Base-by-base conservation (phyloP, 1,140 invertebrate species). In the Solenopsis invicta region DNA sequence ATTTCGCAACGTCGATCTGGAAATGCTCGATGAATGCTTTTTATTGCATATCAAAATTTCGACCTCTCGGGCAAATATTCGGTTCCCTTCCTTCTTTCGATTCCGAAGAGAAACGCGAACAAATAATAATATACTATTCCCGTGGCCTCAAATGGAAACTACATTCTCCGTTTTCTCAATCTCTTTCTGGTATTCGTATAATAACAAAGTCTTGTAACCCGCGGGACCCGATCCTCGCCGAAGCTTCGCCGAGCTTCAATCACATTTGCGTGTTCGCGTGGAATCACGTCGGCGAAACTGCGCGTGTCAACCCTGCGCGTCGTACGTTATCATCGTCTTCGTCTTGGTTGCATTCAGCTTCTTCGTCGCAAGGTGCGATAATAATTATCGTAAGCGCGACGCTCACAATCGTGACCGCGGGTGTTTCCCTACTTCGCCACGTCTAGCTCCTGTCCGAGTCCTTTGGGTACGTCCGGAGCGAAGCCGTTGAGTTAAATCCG, bases 361-460 rank as follows among this genome's bases (percentile, higher is more conserved):
- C 69, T 62, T 75, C 54, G 54, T 74, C 67, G n/a, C 50, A 16
- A 45, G 69, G 54, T 75, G 69, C 54, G 72, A 74, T 84, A 84
- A 84, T 54, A 84, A 72, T 82, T 82, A 82, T 74, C 54, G 45
- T 24, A 18, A 74, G 24, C 34, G 48, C 52, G 52, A 41, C 54
- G 41, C 4, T 61, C 24, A 48, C 54, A 72, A 54, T 72, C 80
- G 54, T 16, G 41, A 24, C 45, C 75, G 41, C 69, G 54, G 54
- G 50, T 41, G 41, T 75, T 84, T 84, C 80, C 69, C 80, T 69
- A 75, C 72, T 61, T 84, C 54, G 80, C 69, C 54, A 84, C 80
- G 67, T 75, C 54, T 41, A n/a, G n/a, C n/a, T 5, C 37, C 41
- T 50, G 80, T 82, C 80, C 80, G 56, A 84, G 41, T 21, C 29